These are phyloP conservation scores for Helicoverpa assulta DNA, from an alignment of 2,888 invertebrate species.

Conservation along the genomic window DNA sequence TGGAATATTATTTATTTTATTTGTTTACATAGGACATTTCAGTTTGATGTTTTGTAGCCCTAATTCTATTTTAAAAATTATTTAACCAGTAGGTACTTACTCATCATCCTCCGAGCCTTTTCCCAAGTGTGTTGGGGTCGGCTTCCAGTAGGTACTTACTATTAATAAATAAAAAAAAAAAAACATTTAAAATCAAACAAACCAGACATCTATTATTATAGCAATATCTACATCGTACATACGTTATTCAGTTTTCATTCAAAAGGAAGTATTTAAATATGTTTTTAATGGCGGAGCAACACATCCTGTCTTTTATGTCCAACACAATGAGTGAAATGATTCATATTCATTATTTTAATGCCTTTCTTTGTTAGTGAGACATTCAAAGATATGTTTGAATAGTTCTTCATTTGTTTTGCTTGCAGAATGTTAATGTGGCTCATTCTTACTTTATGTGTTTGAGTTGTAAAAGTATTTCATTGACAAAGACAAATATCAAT, in stretches of 20 bases:
- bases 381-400: conserved; percentile 16
- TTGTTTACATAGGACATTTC: too few species aligned
- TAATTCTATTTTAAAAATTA: too few species aligned
- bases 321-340: conserved; percentile 51
- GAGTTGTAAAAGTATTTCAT: not conserved
- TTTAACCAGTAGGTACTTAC: too few species aligned
- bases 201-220: not conserved
- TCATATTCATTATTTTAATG: conserved; percentile 49
- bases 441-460: not conserved
- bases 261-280: conserved; percentile 34
- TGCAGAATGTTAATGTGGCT: conserved; percentile 4
- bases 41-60: too few species aligned
- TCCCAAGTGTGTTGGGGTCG: too few species aligned
- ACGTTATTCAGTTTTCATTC: conserved; percentile 5
- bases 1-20: too few species aligned
- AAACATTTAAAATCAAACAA: not conserved
- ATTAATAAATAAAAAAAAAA: too few species aligned
- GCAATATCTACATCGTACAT: not conserved
- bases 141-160: too few species aligned
- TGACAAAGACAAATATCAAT: not conserved
- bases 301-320: conserved; percentile 59
- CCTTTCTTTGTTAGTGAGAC: conserved; percentile 47
- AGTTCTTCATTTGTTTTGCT: conserved; percentile 14
- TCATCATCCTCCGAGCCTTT: too few species aligned
- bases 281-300: conserved; percentile 40